Evolutionary conservation across 2,797 vertebrate genomes (phyloP).

Genomic region (Sebastes matsubarae): DNA sequence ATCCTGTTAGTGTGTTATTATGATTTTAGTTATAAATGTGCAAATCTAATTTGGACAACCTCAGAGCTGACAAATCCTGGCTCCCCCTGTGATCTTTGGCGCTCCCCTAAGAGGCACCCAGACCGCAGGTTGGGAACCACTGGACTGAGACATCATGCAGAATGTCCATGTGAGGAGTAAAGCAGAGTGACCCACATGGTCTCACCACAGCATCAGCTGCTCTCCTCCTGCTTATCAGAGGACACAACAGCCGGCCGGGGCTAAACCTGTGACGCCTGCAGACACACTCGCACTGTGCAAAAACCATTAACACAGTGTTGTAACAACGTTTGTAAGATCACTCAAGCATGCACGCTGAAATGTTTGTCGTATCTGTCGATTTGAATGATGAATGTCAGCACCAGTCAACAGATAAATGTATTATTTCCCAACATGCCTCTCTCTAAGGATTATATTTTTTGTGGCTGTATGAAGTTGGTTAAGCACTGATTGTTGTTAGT

Average conservation of each 20-base stretch:
- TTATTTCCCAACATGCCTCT: not conserved
- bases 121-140: too few species aligned
- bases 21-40: too few species aligned
- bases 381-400: not conserved
- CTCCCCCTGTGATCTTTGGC: too few species aligned
- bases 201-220: conserved; percentile 43
- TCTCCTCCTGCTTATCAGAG: conserved; percentile 22
- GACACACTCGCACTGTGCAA: conserved; percentile 33
- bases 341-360: not conserved
- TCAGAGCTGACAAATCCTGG: too few species aligned
- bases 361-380: not conserved
- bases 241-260: not conserved
- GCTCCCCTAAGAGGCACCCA: too few species aligned
- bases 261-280: not conserved
- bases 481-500: not conserved
- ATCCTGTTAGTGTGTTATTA: too few species aligned
- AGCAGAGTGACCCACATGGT: not conserved
- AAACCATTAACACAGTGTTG: not conserved
- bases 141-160: too few species aligned
- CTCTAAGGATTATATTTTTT: not conserved
- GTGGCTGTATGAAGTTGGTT: not conserved
- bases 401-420: not conserved
- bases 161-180: not conserved
- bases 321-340: not conserved
- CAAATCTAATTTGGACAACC: too few species aligned